Base-by-base conservation (phyloP, 2,797 vertebrate genomes). In the Podarcis lilfordi region DNA sequence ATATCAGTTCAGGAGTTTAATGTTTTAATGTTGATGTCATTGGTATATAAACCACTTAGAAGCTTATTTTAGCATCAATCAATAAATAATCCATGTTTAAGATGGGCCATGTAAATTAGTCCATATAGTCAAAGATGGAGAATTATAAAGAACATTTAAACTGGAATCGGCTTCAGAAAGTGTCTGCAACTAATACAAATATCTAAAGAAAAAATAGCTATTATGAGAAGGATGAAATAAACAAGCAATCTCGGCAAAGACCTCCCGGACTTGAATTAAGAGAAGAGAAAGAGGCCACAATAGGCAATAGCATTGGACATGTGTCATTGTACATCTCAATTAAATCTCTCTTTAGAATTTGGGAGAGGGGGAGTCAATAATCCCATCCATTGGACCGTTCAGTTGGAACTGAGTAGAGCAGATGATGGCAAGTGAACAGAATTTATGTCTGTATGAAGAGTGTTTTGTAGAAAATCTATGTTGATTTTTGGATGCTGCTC, bases 351-450 rank as follows among this genome's bases (percentile, higher is more conserved):
- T 74, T 40, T 69, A 19, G 27, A 45, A 19, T n/a, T 69, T 55
- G 50, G 50, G 50, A 25, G 40, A 8, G 27, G 8, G 81, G 25
- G 23, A 9, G 40, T 45, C 40, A 45, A 23, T 50, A 71, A 83
- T 83, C 27, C 68, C 50, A 83, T n/a, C 85, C 61, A 76, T 74
- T 8, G 7, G 29, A 43, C 66, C 35, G 0, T 40, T 90, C 87
- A 35, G 7, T 61, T 84, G 80, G 55, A n/a, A 50, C 19, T 79
- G 86, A 88, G 35, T 85, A 80, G 88, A 88, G 89, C 61, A 77
- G 37, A 29, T 89, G 0, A 0, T 72, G 13, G 74, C 0, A 0
- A 17, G 0, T 35, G 76, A 76, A 82, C 3, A 68, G 23, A 87
- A 40, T 0, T 0, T 59, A 81, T 32, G 23, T 84, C 10, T 85